Base-by-base conservation (phyloP, 23 tunicate genomes). In the Styela clava region DNA sequence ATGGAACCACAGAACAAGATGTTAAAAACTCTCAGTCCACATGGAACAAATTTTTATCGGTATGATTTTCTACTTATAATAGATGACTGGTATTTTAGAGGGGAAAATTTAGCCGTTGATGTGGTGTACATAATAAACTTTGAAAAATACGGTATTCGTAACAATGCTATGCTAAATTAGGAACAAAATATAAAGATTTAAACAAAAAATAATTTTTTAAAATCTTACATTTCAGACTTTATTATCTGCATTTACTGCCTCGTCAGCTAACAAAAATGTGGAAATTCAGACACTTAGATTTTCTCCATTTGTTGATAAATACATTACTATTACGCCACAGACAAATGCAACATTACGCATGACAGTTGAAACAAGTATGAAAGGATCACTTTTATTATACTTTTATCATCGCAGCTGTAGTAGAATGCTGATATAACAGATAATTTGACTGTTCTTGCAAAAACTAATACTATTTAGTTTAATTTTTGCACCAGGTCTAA, bases 271-370 rank as follows among this genome's bases (percentile, higher is more conserved):
- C 64, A 25, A 76, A 36, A 51, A 20, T 20, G 3, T 2, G 21
- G 16, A 26, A 0, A 19, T 76, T 26, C 52, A 44, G 56, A 44
- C 56, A 5, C 56, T 44, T 12, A 44, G 56, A 16, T 29, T 76
- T 21, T 76, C 81, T 22, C 81, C 81, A 44, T 76, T 44, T 35
- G 64, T 33, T 33, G 2, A 51, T 22, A 36, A 52, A 52, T 76
- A 76, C 30, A 76, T 76, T 44, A 36, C 12, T 7, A 44, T 44
- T 12, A 44, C 7, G 56, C 56, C 56, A 44, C 9, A 44, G 64
- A 24, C 68, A 24, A 26, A 44, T 1, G 44, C 2, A 44, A 22
- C 0, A 20, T 26, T 24, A 64, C 12, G 52, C 0, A 36, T 1
- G 56, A 7, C 7, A 44, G 12, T 44, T 44, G 12, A 44, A 44